Base-by-base conservation (phyloP, 1,140 invertebrate genomes). In the Theocolax elegans region DNA sequence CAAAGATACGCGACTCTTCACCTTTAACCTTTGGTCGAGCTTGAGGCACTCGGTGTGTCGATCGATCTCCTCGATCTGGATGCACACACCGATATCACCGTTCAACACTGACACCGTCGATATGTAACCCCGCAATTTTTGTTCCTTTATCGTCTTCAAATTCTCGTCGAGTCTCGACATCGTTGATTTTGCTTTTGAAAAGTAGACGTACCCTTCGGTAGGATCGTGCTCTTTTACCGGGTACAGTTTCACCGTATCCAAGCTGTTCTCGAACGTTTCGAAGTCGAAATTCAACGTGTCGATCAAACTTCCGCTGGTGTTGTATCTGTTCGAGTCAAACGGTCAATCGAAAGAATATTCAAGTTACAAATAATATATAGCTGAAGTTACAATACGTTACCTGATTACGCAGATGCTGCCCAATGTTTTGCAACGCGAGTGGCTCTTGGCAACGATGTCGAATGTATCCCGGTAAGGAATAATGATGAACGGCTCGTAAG, bases 381-480 rank as follows among this genome's bases (percentile, higher is more conserved):
- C n/a, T n/a, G n/a, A n/a, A n/a, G n/a, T n/a, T n/a, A n/a, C n/a
- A n/a, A 25, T 17, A 17, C 27, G 15, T 49, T 31, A 63, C 60
- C 60, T 63, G 9, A 63, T 49, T 4, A 35, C 2, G 12, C 60
- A 63, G 10, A 63, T 31, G 9, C 46, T 31, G n/a, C 29, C 29
- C 7, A 27, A 3, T 4, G 44, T 25, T 19, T 49, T 17, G 29
- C 60, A 63, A 19, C 35, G 44, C 10, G 49, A 21, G 9, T n/a
- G 10, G 10, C 40, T 63, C 31, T 35, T 63, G 4, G 17, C 29
- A 31, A 63, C 29, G 6, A 63, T 17, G 8, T 49, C 60, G 35
- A 63, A 48, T 7, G 44, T 31, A 17, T 63, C 60, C 12, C 23
- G 25, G 21, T 63, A 63, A 3, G 60, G 17, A 35, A 63, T 49